Evolutionary conservation across 2,797 vertebrate genomes (phyloP).

Genomic region (Loris lydekkerianus): DNA sequence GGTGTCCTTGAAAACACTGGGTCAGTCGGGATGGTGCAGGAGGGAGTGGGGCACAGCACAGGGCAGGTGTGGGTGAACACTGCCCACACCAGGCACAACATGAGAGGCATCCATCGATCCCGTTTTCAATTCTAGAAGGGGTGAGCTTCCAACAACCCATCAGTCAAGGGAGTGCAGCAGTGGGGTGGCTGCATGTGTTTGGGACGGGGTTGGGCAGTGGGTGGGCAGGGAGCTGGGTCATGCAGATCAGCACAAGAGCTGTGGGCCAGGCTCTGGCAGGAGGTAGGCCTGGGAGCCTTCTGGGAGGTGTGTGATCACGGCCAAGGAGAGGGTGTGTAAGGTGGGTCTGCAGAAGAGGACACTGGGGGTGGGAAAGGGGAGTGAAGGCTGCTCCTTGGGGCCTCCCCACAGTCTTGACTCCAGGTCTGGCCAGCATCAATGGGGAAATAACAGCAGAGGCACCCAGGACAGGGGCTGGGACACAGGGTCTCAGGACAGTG

Average conservation of each 20-base stretch:
- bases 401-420: not conserved
- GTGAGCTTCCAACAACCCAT: not conserved
- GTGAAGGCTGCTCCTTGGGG: not conserved
- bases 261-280: not conserved
- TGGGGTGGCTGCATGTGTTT: not conserved
- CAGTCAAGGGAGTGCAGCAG: not conserved
- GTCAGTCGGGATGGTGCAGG: not conserved
- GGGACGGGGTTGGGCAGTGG: not conserved
- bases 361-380: accelerated
- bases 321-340: not conserved
- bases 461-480: not conserved
- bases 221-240: not conserved
- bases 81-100: not conserved
- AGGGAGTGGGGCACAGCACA: not conserved
- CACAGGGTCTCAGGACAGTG: too few species aligned
- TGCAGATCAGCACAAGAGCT: not conserved
- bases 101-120: not conserved
- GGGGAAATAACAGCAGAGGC: not conserved
- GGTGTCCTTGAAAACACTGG: not conserved
- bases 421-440: not conserved
- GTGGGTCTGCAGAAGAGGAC: not conserved
- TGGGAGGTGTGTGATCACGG: not conserved
- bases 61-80: not conserved
- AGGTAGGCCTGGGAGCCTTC: not conserved
- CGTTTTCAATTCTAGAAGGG: not conserved